Conservation (phyloP, 2,797 vertebrate genomes). For the Macropodus opercularis region DNA sequence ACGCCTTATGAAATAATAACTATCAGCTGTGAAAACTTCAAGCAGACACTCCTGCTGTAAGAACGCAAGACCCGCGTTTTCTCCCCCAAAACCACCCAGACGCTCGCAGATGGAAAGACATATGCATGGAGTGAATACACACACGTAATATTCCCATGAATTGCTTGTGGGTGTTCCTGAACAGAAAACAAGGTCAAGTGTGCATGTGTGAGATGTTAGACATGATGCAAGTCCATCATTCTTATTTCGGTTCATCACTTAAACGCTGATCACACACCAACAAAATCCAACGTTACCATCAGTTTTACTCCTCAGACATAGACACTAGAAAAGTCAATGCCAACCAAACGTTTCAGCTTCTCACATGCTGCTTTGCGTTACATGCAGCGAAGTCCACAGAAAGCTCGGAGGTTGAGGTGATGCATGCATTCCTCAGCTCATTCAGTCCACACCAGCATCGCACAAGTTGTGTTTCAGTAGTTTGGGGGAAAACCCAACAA, state of each 20-base stretch:
- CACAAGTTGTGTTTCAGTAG: constrained; percentile 38
- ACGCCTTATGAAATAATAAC: constrained; percentile 55
- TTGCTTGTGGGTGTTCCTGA: constrained; percentile 41
- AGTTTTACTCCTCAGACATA: background rate
- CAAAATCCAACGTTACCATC: background rate
- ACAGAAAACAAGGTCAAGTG: constrained; percentile 52
- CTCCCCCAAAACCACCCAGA: constrained; percentile 17
- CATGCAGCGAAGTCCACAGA: background rate
- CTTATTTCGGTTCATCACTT: constrained; percentile 3
- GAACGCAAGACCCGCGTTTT: constrained; percentile 49
- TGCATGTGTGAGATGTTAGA: constrained; percentile 3
- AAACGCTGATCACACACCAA: background rate
- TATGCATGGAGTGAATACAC: constrained; percentile 40
- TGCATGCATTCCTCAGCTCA: constrained; percentile 8
- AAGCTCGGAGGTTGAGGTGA: constrained; percentile 20
- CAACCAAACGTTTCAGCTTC: no score
- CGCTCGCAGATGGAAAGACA: constrained; percentile 58
- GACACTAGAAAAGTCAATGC: no score
- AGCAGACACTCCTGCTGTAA: constrained; percentile 63
- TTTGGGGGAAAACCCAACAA: constrained; percentile 48
- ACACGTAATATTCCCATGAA: constrained; percentile 29
- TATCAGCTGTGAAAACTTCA: constrained; percentile 68
- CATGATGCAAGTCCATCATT: background rate
- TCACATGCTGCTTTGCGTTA: background rate
- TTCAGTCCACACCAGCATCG: constrained; percentile 16